phyloP scores from a whole-genome alignment of 1,140 invertebrate genomes.

The Triops cancriformis region DNA sequence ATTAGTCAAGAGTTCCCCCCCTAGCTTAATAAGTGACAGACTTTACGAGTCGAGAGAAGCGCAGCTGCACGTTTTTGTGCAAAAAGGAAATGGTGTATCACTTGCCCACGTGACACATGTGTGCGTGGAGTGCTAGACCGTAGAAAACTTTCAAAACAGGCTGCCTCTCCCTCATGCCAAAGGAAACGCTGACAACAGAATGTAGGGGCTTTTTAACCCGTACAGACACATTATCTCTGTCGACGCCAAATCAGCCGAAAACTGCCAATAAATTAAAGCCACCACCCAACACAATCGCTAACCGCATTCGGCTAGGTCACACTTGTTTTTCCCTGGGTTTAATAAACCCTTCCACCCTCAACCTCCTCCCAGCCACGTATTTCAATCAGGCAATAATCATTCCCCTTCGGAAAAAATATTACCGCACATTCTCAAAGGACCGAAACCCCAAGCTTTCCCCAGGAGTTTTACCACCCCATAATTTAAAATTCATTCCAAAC shows the following conservation, averaged over 20 bases:
- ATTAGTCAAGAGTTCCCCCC: not conserved
- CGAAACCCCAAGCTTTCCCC: not conserved
- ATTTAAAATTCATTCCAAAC: not conserved
- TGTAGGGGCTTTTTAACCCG: not conserved
- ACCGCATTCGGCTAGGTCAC: not conserved
- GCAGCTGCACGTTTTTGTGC: constrained; percentile 2
- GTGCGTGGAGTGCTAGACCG: constrained; percentile 11
- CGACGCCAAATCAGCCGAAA: not conserved
- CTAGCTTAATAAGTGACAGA: not conserved
- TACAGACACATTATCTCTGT: not conserved
- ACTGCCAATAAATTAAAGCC: not conserved
- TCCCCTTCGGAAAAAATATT: not conserved
- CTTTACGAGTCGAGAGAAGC: not conserved
- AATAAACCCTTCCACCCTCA: not conserved
- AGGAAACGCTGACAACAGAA: not conserved
- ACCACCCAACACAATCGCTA: not conserved
- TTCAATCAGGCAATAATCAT: not conserved
- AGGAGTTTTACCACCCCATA: not conserved
- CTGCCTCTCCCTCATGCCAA: not conserved
- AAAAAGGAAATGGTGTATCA: constrained; percentile 11
- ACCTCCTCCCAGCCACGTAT: not conserved
- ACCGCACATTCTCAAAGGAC: not conserved
- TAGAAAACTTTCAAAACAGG: not conserved
- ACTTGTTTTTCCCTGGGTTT: not conserved
- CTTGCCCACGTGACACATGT: constrained; percentile 8